Evolutionary conservation across 64 coral and sea anemone species (phyloP).

Genomic region (Astreopora myriophthalma): DNA sequence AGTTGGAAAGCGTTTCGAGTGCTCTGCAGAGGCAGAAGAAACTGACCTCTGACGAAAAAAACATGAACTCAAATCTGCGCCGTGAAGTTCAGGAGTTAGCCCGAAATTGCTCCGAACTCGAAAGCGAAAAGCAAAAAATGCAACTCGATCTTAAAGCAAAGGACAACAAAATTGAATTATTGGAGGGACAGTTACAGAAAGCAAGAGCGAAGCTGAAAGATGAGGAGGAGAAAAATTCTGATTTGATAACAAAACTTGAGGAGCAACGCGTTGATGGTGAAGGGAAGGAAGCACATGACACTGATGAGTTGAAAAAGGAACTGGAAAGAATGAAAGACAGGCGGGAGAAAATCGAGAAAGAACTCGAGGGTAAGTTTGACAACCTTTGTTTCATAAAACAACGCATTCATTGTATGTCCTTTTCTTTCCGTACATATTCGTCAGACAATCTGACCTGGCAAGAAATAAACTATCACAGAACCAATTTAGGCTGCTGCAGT

Average conservation of each 20-base stretch:
- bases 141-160: conserved; percentile 65
- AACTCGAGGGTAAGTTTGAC: conserved; percentile 31
- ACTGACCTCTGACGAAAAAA: conserved; percentile 63
- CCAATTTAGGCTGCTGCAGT: too few species aligned
- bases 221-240: conserved; percentile 56
- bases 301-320: conserved; percentile 1
- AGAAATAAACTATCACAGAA: too few species aligned
- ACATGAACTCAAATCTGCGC: conserved; percentile 44
- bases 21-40: conserved; percentile 79
- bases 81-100: conserved; percentile 74
- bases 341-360: conserved; percentile 16
- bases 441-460: too few species aligned
- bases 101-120: conserved; percentile 56
- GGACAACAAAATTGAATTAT: conserved; percentile 61
- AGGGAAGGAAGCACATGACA: conserved; percentile 21
- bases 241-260: conserved; percentile 44
- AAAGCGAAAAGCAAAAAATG: conserved; percentile 69
- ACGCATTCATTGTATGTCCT: too few species aligned
- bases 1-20: conserved; percentile 62
- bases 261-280: conserved; percentile 36
- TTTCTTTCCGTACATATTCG: too few species aligned
- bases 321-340: neutral
- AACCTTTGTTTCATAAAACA: neutral
- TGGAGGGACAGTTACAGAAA: conserved; percentile 76
- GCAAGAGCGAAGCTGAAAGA: conserved; percentile 38